Percentiles rank a stretch among this genome's conserved stretches.
Conservation (phyloP, 2,113 vertebrate species). For the Odocoileus hemionus region DNA sequence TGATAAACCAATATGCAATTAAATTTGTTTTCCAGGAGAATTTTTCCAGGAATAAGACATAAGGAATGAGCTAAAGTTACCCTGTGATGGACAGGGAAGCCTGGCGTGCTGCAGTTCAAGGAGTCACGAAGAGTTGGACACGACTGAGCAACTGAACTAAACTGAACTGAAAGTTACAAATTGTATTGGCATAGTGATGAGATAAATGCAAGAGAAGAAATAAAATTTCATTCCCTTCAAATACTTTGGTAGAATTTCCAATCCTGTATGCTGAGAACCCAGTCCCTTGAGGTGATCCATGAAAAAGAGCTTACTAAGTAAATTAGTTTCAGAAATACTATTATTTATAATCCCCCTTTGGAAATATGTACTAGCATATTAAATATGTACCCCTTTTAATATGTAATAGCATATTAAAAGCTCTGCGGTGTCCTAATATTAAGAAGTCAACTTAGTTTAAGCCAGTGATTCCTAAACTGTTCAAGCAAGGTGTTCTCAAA, state of each 20-base stretch:
- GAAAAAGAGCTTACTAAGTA: neutral
- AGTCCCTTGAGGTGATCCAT: neutral
- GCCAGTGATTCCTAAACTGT: neutral
- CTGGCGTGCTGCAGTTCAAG: neutral
- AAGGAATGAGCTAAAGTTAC: neutral
- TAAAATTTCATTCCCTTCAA: neutral
- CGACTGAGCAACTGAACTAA: neutral
- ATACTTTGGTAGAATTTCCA: neutral
- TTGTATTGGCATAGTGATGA: neutral
- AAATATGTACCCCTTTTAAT: too few relatives aligned
- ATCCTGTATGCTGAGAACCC: neutral
- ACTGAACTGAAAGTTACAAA: neutral
- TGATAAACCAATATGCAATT: neutral
- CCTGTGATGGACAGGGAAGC: neutral
- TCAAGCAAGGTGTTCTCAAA: slow-evolving; percentile 1
- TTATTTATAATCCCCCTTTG: neutral
- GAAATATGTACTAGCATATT: neutral
- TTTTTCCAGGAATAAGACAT: neutral
- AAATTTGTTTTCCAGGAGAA: slow-evolving; percentile 8
- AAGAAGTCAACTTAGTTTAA: neutral
- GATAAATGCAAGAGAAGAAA: neutral
- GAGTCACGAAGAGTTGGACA: neutral
- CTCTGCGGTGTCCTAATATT: neutral
- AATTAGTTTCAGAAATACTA: slow-evolving; percentile 1
- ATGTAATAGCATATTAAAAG: neutral